phyloP scores from a whole-genome alignment of 2,888 invertebrate species.

The Heliconius hortense region DNA sequence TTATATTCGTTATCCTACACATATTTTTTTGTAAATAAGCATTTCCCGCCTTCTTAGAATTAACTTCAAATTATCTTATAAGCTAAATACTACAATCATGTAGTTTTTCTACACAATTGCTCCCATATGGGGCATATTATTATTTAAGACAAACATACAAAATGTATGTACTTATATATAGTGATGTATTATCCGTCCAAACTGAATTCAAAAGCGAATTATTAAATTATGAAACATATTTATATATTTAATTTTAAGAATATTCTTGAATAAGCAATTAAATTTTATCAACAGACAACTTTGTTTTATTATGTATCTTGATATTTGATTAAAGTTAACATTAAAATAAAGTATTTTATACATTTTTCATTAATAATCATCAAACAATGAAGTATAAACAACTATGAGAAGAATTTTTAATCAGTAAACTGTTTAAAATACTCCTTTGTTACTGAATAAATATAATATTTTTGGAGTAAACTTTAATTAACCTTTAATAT shows the following conservation, averaged over 20 bases:
- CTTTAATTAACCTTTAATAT: not conserved
- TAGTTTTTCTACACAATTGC: not conserved
- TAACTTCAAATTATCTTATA: conserved; percentile 41
- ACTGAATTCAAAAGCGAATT: conserved; percentile 56
- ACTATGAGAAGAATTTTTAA: not conserved
- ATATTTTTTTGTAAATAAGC: conserved; percentile 41
- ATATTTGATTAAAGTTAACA: not conserved
- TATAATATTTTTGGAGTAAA: not conserved
- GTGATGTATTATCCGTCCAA: conserved; percentile 70
- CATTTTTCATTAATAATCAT: not conserved
- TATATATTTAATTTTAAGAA: conserved; percentile 50
- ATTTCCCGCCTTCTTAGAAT: conserved; percentile 42
- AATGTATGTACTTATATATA: conserved; percentile 62
- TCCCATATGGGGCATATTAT: conserved; percentile 60
- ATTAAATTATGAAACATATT: conserved; percentile 50
- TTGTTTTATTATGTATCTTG: conserved; percentile 41
- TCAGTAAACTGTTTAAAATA: not conserved
- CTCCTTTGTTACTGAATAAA: conserved; percentile 3
- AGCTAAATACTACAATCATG: conserved; percentile 56
- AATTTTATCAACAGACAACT: conserved; percentile 45
- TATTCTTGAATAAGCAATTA: conserved; percentile 56
- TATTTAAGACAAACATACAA: conserved; percentile 63
- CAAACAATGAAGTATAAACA: conserved; percentile 7
- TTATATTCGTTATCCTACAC: not conserved
- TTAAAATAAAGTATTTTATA: not conserved